Evolutionary conservation across 2,888 invertebrate species (phyloP).

Genomic region (Hypolimnas misippus): DNA sequence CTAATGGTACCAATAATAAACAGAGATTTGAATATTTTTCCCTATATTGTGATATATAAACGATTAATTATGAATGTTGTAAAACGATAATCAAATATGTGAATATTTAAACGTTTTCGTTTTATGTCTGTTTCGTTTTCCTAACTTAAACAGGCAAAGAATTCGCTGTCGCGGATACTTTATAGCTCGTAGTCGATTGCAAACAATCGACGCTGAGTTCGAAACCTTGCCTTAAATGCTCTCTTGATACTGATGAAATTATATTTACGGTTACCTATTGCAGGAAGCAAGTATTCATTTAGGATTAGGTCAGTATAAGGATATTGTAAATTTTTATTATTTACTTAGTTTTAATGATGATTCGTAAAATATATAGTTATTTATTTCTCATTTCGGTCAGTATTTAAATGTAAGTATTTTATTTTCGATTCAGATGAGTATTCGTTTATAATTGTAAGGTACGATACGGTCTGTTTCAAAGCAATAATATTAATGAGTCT

Average conservation of each 20-base stretch:
- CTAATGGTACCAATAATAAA: conserved; percentile 37
- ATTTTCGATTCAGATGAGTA: conserved; percentile 55
- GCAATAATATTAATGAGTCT: conserved; percentile 58
- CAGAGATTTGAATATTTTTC: conserved; percentile 39
- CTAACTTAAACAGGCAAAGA: neutral
- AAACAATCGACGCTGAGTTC: neutral
- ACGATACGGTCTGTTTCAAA: conserved; percentile 56
- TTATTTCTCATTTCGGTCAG: conserved; percentile 84
- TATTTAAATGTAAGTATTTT: conserved; percentile 82
- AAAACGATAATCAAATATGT: conserved; percentile 23
- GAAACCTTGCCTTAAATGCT: conserved; percentile 79
- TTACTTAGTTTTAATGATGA: conserved; percentile 64
- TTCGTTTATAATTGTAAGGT: conserved; percentile 64
- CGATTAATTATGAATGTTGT: conserved; percentile 37
- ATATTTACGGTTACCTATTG: conserved; percentile 81
- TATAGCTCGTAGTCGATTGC: conserved; percentile 14
- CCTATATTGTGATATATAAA: conserved; percentile 44
- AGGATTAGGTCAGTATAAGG: conserved; percentile 64
- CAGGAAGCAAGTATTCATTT: conserved; percentile 82
- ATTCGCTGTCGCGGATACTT: neutral
- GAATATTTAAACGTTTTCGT: conserved; percentile 24
- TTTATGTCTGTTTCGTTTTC: conserved; percentile 16
- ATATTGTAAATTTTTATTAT: conserved; percentile 75
- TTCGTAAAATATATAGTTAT: conserved; percentile 70
- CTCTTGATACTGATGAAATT: conserved; percentile 78